Evolutionary conservation across 2,888 invertebrate species (phyloP).

Genomic region (Drosophila eohydei): DNA sequence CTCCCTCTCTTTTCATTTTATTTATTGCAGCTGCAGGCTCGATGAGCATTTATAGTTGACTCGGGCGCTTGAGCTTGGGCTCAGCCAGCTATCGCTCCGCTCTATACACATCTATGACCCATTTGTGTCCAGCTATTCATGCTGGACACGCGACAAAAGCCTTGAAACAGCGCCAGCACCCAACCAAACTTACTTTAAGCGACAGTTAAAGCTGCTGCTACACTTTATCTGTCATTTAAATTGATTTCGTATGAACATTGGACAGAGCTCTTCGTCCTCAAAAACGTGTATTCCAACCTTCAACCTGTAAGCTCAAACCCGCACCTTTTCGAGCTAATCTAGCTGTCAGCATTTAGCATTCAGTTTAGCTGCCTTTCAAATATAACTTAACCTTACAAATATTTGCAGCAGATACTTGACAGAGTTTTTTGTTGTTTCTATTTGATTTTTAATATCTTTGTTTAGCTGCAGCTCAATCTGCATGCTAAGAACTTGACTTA

Average conservation of each 20-base stretch:
- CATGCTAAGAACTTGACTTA: too few species aligned
- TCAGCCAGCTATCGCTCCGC: constrained; percentile 29
- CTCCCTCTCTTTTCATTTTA: neutral
- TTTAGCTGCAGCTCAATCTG: too few species aligned
- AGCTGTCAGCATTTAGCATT: too few species aligned
- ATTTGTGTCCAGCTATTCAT: constrained; percentile 40
- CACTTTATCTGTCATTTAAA: neutral
- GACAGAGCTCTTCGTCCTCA: neutral
- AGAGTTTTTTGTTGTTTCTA: too few species aligned
- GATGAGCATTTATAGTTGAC: constrained; percentile 20
- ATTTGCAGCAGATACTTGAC: too few species aligned
- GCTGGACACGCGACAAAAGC: constrained; percentile 21
- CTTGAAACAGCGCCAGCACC: neutral
- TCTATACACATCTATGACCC: constrained; percentile 49
- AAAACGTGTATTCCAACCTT: too few species aligned
- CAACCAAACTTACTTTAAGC: neutral
- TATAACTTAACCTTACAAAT: too few species aligned
- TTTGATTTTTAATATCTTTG: too few species aligned
- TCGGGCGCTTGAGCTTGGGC: constrained; percentile 13
- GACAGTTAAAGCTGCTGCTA: neutral
- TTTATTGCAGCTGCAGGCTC: constrained; percentile 17
- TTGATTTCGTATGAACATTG: neutral
- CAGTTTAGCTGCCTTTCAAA: too few species aligned
- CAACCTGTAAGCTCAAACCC: too few species aligned
- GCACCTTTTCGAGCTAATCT: too few species aligned